Evolutionary conservation across 2,113 vertebrate genomes (phyloP).

Genomic region (Stigmatopora argus): DNA sequence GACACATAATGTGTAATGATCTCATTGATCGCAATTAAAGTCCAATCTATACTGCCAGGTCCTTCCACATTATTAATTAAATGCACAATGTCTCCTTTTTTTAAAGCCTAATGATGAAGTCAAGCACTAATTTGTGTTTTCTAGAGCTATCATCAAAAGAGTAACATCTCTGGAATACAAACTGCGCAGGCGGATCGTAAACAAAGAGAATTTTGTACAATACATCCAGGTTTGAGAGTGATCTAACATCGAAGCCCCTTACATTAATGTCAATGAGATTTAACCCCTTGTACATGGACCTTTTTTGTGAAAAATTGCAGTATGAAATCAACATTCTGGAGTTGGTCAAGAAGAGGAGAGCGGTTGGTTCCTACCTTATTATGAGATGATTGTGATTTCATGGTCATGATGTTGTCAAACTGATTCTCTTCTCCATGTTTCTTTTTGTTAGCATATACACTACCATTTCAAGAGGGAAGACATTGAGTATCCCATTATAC

Average conservation of each 20-base stretch:
- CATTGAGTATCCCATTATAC: constrained; percentile 84
- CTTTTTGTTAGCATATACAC: constrained; percentile 73
- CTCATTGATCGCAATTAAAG: neutral
- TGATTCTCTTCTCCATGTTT: neutral
- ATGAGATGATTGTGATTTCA: neutral
- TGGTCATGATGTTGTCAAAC: neutral
- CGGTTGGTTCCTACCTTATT: constrained; percentile 69
- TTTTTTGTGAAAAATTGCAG: constrained; percentile 57
- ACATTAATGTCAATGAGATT: neutral
- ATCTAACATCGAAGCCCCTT: neutral
- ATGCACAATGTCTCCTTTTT: neutral
- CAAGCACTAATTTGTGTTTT: neutral
- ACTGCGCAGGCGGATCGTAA: constrained; percentile 78
- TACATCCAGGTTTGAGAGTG: constrained; percentile 80
- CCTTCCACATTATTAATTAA: neutral
- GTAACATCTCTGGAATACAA: constrained; percentile 89
- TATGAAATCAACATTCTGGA: constrained; percentile 93
- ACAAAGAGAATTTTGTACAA: constrained; percentile 86
- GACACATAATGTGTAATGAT: neutral
- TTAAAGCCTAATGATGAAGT: neutral
- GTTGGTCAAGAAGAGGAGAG: constrained; percentile 87
- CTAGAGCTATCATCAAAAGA: constrained; percentile 85
- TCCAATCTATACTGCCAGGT: too few relatives aligned
- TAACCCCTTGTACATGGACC: neutral
- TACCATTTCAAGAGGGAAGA: constrained; percentile 91